These are phyloP conservation scores for rabbit (Oryctolagus cuniculus) DNA, from an alignment of 2,113 vertebrate species.

Conservation along the genomic window mOryCun1.1 NC_091449.1:456001-456500, in stretches of 20 bases:
- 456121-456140: not conserved
- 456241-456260: not conserved
- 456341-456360: not conserved
- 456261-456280: not conserved
- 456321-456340: not conserved
- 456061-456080: not conserved
- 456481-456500: not conserved
- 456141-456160: not conserved
- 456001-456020: not conserved
- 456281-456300: conserved; percentile 70
- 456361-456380: not conserved
- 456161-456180: not conserved
- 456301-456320: not conserved
- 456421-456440: not conserved
- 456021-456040: not conserved
- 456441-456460: not conserved
- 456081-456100: not conserved
- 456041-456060: not conserved
- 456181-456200: conserved; percentile 65
- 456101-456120: no score
- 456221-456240: not conserved
- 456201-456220: conserved; percentile 57
- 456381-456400: not conserved
- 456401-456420: not conserved
- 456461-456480: not conserved